Conservation (phyloP, 2,888 invertebrate genomes). For the Tryphoninae sp. region DNA sequence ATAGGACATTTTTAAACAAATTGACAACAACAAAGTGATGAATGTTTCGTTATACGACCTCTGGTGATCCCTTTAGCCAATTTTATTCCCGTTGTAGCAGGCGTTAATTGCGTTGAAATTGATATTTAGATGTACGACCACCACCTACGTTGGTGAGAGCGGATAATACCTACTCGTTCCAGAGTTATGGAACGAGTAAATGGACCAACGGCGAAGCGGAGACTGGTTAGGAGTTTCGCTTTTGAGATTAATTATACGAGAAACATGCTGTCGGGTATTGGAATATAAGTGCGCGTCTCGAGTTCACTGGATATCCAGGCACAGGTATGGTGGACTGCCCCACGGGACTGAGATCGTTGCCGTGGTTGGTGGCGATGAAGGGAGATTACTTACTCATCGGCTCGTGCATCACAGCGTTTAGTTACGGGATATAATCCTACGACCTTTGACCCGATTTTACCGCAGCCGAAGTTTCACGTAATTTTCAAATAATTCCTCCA, state of each 20-base stretch:
- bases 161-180: conserved; percentile 2
- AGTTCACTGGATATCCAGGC: conserved; percentile 6
- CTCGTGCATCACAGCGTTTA: not conserved
- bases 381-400: conserved; percentile 40
- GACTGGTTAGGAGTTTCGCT: conserved; percentile 18
- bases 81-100: not conserved
- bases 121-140: conserved; percentile 12
- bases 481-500: conserved; percentile 2
- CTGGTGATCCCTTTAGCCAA: too few species aligned
- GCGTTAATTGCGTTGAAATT: conserved; percentile 4
- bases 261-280: conserved; percentile 22
- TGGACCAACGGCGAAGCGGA: not conserved
- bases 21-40: too few species aligned
- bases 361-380: conserved; percentile 11
- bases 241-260: conserved; percentile 38
- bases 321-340: not conserved
- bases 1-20: too few species aligned
- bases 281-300: conserved; percentile 8
- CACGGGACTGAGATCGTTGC: conserved; percentile 15
- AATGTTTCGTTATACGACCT: too few species aligned
- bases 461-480: not conserved
- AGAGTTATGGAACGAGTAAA: conserved; percentile 13
- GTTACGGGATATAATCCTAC: conserved; percentile 11
- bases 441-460: conserved; percentile 6
- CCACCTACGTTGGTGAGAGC: not conserved